These are phyloP conservation scores for Macrotus californicus DNA, from an alignment of 2,113 vertebrate genomes.

Conservation along the genomic window DNA sequence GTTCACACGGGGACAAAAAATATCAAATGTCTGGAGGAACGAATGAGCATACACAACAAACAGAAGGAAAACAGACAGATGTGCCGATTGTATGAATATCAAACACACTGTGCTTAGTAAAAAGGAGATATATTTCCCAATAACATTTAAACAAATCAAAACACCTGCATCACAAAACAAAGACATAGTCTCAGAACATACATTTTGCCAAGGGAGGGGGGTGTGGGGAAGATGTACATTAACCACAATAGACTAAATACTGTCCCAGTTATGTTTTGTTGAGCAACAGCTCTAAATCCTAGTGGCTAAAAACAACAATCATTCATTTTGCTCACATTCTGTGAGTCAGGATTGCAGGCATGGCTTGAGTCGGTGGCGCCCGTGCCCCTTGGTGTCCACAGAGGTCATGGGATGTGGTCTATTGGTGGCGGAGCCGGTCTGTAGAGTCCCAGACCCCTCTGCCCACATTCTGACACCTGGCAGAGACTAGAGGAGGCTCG, in stretches of 20 bases:
- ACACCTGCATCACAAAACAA: background rate
- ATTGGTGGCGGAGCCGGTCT: background rate
- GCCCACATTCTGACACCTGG: background rate
- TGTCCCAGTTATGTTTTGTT: background rate
- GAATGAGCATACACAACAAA: background rate
- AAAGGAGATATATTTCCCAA: background rate
- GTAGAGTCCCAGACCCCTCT: background rate
- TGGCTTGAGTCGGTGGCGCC: background rate
- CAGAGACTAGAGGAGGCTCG: background rate
- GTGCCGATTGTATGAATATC: background rate
- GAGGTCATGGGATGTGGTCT: background rate
- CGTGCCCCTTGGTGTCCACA: background rate
- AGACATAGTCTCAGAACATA: background rate
- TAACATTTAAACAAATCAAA: background rate
- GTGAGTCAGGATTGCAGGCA: background rate
- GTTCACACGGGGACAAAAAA: background rate
- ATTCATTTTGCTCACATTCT: background rate
- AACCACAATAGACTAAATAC: background rate
- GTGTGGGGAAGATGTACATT: background rate
- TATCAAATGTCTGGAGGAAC: background rate
- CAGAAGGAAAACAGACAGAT: background rate
- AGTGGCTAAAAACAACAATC: background rate
- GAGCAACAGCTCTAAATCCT: background rate
- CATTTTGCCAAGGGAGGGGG: background rate
- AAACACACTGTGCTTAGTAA: background rate